These are phyloP conservation scores for Ciconia maguari DNA, from an alignment of 2,113 vertebrate genomes.

Conservation along the genomic window DNA sequence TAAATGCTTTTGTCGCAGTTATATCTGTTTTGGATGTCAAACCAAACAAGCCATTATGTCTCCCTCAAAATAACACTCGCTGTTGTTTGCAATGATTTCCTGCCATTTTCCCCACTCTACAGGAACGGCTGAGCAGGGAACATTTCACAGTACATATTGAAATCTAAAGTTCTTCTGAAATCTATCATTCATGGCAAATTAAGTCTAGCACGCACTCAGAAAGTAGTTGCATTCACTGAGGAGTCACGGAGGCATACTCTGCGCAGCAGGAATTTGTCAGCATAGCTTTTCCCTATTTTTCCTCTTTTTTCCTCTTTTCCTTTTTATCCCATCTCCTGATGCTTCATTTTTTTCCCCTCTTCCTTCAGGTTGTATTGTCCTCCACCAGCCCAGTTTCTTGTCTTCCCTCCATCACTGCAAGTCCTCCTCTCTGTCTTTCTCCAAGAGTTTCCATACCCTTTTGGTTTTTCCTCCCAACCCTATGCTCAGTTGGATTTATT, in stretches of 20 bases:
- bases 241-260: background rate
- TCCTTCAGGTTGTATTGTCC: background rate
- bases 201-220: background rate
- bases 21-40: constrained; percentile 57
- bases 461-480: background rate
- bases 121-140: constrained; percentile 8
- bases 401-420: background rate
- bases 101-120: constrained; percentile 10
- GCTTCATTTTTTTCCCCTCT: background rate
- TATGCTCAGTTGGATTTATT: background rate
- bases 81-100: constrained; percentile 33
- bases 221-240: background rate
- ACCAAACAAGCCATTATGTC: constrained; percentile 52
- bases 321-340: background rate
- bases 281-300: background rate
- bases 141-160: constrained; percentile 22
- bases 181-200: constrained; percentile 38
- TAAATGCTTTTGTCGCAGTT: constrained; percentile 49
- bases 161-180: constrained; percentile 40
- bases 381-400: background rate
- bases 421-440: background rate
- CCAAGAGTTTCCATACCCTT: background rate
- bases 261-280: background rate
- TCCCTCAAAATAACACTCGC: constrained; percentile 17
- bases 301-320: background rate